phyloP scores from a whole-genome alignment of 2,888 invertebrate species.

The Metalampra italica region DNA sequence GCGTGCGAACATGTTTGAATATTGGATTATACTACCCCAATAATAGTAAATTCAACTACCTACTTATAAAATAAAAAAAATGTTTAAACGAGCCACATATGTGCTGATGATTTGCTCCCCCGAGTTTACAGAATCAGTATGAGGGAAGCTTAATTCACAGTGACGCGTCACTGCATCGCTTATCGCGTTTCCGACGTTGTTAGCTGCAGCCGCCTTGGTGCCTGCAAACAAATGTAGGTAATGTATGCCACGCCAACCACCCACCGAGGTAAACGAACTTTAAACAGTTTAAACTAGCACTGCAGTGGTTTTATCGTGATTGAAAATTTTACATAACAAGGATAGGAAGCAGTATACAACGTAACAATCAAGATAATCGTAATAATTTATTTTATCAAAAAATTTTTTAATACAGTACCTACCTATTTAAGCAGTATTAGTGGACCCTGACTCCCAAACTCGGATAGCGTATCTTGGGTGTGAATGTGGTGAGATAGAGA shows the following conservation, averaged over 20 bases:
- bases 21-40: no score
- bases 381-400: no score
- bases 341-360: not conserved
- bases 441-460: no score
- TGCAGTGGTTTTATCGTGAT: constrained; percentile 15
- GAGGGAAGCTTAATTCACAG: no score
- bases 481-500: no score
- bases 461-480: no score
- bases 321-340: constrained; percentile 1
- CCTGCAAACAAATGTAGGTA: constrained; percentile 26
- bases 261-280: constrained; percentile 35
- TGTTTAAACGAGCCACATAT: no score
- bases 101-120: not conserved
- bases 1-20: not conserved
- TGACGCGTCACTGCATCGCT: constrained; percentile 13
- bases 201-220: constrained; percentile 23
- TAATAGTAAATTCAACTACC: no score
- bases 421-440: no score
- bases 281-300: constrained; percentile 20
- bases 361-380: no score
- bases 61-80: no score
- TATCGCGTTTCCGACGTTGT: constrained; percentile 53
- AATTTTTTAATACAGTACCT: no score
- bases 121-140: not conserved
- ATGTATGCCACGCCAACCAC: constrained; percentile 40